Evolutionary conservation across 2,888 invertebrate genomes (phyloP).

Genomic region (Drosophila tripunctata): DNA sequence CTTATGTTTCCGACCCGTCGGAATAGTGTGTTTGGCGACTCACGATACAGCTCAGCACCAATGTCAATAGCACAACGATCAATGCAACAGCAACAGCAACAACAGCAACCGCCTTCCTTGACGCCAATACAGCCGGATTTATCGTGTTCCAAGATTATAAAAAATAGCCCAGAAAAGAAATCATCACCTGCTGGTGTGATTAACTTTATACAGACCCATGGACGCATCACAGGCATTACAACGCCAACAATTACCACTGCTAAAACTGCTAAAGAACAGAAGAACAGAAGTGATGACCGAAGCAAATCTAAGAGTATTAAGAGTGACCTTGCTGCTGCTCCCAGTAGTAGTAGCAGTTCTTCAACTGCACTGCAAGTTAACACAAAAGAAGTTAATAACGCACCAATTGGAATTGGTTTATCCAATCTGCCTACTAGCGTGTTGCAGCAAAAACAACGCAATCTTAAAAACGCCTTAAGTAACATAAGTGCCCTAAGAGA

Average conservation of each 20-base stretch:
- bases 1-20: constrained; percentile 44
- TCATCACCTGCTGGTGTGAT: constrained; percentile 69
- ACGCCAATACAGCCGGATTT: constrained; percentile 40
- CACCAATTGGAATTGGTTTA: too few species aligned
- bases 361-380: not conserved
- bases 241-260: constrained; percentile 45
- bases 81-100: constrained; percentile 59
- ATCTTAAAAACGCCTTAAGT: constrained; percentile 77
- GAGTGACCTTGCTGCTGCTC: not conserved
- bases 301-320: constrained; percentile 31
- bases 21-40: constrained; percentile 60
- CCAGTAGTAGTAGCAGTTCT: not conserved
- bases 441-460: constrained; percentile 78
- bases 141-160: constrained; percentile 24
- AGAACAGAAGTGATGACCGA: constrained; percentile 17
- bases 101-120: constrained; percentile 47
- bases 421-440: constrained; percentile 59
- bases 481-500: constrained; percentile 72
- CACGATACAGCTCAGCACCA: constrained; percentile 61
- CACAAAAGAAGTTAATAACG: constrained; percentile 12
- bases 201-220: constrained; percentile 74
- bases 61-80: constrained; percentile 65
- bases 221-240: constrained; percentile 64
- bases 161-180: constrained; percentile 46
- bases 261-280: constrained; percentile 10